phyloP scores from a whole-genome alignment of 2,888 invertebrate species.

The Cyclophora punctaria region DNA sequence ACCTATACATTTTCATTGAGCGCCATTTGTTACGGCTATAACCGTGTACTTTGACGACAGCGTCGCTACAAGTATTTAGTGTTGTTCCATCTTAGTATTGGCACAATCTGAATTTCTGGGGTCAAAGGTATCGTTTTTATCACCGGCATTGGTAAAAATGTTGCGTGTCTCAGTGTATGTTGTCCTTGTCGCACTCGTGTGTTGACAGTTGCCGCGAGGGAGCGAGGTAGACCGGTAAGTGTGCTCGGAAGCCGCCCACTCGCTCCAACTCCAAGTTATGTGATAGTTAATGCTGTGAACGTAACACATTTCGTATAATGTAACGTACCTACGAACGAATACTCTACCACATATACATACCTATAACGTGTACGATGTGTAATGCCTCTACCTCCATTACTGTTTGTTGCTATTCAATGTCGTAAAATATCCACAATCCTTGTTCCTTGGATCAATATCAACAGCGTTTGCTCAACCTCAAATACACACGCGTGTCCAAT shows the following conservation, averaged over 20 bases:
- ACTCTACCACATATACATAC: not conserved
- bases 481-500: too few relatives aligned
- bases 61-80: constrained; percentile 16
- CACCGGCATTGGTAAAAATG: constrained; percentile 33
- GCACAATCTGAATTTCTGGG: constrained; percentile 25
- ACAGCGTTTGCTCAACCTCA: too few relatives aligned
- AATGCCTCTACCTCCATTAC: too few relatives aligned
- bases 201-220: constrained; percentile 24
- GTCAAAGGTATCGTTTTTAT: constrained; percentile 57
- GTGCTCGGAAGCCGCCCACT: constrained; percentile 49
- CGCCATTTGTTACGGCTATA: too few relatives aligned
- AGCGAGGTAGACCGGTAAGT: constrained; percentile 36
- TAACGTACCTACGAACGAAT: too few relatives aligned
- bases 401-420: constrained; percentile 1
- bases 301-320: not conserved
- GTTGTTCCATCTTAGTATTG: too few relatives aligned
- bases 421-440: not conserved
- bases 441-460: too few relatives aligned
- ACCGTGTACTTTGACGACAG: constrained; percentile 6
- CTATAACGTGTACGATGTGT: constrained; percentile 4
- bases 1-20: constrained; percentile 3
- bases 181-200: constrained; percentile 30
- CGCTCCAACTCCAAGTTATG: constrained; percentile 29
- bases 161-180: constrained; percentile 9
- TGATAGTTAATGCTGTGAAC: constrained; percentile 20